Evolutionary conservation across 1,140 invertebrate species (phyloP), one percentile per base, ranked within the genome.

Genomic region (Drosophila azteca): DNA sequence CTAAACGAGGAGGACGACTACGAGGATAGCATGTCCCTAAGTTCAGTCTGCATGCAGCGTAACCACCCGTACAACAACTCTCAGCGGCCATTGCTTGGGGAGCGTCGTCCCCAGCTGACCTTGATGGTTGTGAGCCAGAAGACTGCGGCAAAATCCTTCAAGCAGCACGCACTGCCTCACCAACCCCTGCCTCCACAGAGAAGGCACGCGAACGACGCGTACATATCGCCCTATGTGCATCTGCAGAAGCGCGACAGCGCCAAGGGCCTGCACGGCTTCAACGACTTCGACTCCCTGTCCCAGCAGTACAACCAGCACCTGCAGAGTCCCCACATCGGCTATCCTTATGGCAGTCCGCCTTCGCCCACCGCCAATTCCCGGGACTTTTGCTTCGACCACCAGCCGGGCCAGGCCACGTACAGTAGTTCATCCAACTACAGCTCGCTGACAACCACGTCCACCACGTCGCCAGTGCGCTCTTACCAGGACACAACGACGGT

Each of bases 261-360:
- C 35, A 88, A 84, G 54, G 90, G 90, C 6, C 17, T 91, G 64
- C 90, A 91, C 6, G 90, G 90, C 13, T 91, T 91, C 65, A 91
- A 91, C 41, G 90, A 91, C 55, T 91, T 91, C n/a, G 89, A 90
- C 65, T 75, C 78, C 24, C 66, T 91, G 20, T 90, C 89, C 3
- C 89, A 91, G 70, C 89, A 90, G 49, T 90, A 90, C 24, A 90
- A 82, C 48, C 77, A 89, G 39, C 89, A 90, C 60, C 55, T 90
- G 52, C 89, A 88, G 52, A 87, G 78, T 41, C 80, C 85, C 0
- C 90, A 90, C 51, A 90, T 88, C 29, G 90, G 90, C 1, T 91
- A 91, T 69, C 90, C 90, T 6, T 91, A 91, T 2, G 90, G 90
- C 4, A 91, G 90, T 62, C 90, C 90, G 1, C 90, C 90, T 1